These are phyloP conservation scores for Phalacrocorax pelagicus DNA, from an alignment of 2,113 vertebrate species.

Conservation along the genomic window DNA sequence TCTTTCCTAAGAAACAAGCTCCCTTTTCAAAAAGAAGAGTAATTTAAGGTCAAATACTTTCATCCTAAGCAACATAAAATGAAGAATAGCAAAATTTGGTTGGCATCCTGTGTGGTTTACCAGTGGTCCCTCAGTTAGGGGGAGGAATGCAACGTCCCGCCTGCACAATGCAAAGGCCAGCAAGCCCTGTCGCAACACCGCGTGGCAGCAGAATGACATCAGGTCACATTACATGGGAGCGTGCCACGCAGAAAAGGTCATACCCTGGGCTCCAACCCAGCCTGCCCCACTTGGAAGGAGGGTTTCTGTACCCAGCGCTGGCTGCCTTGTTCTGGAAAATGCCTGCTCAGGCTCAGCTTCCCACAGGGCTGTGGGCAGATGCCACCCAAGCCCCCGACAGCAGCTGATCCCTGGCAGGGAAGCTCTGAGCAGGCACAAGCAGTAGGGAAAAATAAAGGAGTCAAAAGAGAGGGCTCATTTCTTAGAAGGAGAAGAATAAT, in stretches of 20 bases:
- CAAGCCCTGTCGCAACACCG: background rate
- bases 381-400: background rate
- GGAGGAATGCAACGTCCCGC: background rate
- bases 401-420: background rate
- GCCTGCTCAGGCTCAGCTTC: background rate
- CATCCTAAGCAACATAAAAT: background rate
- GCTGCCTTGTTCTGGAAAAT: background rate
- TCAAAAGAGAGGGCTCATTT: background rate
- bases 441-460: background rate
- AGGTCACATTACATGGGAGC: conserved; percentile 7
- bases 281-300: conserved; percentile 26
- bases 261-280: background rate
- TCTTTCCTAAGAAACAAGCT: conserved; percentile 10
- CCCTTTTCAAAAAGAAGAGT: background rate
- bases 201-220: conserved; percentile 1
- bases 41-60: conserved; percentile 37
- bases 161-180: background rate
- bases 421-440: background rate
- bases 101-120: conserved; percentile 29
- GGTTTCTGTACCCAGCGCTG: background rate
- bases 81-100: background rate
- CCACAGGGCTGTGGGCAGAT: background rate
- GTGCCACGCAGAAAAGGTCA: conserved; percentile 12
- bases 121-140: background rate
- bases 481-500: conserved; percentile 19